These are phyloP conservation scores for Drosophila melanocephala DNA, from an alignment of 2,888 invertebrate species.

Conservation along the genomic window DNA sequence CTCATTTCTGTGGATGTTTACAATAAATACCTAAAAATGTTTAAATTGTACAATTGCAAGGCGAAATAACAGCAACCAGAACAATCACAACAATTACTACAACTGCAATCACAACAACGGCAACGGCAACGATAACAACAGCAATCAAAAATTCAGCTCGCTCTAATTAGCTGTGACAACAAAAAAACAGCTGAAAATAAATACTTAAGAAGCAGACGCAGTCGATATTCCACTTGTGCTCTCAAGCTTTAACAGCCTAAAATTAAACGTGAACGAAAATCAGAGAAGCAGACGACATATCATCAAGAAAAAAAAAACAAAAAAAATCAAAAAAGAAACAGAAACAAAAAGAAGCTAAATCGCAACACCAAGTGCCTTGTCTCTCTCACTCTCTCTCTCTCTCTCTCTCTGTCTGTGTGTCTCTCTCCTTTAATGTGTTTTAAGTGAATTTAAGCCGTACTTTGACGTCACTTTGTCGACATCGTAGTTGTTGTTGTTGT, in stretches of 20 bases:
- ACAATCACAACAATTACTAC: conserved; percentile 12
- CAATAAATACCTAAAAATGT: conserved; percentile 62
- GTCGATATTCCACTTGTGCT: conserved; percentile 67
- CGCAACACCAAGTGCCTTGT: conserved; percentile 67
- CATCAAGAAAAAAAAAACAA: conserved; percentile 24
- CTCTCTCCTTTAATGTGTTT: conserved; percentile 53
- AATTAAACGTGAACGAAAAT: conserved; percentile 41
- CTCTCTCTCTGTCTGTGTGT: conserved; percentile 13
- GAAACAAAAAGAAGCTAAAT: conserved; percentile 17
- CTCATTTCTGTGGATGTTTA: conserved; percentile 70
- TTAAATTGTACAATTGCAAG: conserved; percentile 48
- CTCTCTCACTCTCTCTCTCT: conserved; percentile 24
- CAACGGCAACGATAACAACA: conserved; percentile 23
- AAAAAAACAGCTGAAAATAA: conserved; percentile 52
- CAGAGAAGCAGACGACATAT: conserved; percentile 25
- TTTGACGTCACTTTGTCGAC: conserved; percentile 52
- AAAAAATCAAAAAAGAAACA: conserved; percentile 15
- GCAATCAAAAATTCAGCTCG: conserved; percentile 24
- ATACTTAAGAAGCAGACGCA: conserved; percentile 28
- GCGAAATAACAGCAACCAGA: conserved; percentile 31
- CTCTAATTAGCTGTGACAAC: conserved; percentile 45
- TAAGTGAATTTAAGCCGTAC: conserved; percentile 55
- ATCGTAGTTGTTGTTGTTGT: conserved; percentile 18
- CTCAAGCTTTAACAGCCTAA: conserved; percentile 69
- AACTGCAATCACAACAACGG: conserved; percentile 25